These are phyloP conservation scores for Anthrax anthrax DNA, from an alignment of 2,888 invertebrate species.

Conservation along the genomic window DNA sequence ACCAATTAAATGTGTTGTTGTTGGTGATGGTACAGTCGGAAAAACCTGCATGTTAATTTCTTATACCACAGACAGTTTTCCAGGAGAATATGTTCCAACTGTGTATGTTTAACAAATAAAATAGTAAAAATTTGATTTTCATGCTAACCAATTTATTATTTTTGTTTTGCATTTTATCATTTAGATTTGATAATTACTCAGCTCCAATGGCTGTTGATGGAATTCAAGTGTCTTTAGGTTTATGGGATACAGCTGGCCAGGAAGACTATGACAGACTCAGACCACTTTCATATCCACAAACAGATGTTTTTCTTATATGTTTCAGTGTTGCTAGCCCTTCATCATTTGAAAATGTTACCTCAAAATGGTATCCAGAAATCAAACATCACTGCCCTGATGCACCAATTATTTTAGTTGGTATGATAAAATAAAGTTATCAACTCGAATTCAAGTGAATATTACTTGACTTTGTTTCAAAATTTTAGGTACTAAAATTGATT, in stretches of 20 bases:
- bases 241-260: constrained; percentile 98
- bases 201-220: constrained; percentile 98
- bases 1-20: constrained; percentile 84
- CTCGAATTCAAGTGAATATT: no score
- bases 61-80: constrained; percentile 85
- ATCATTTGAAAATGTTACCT: constrained; percentile 98
- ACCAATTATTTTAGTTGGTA: constrained; percentile 95
- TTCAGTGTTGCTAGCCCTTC: constrained; percentile 99
- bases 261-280: constrained; percentile 94
- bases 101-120: constrained; percentile 50
- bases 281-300: constrained; percentile 95
- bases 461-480: no score
- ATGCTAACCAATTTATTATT: background rate
- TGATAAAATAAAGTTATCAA: constrained; percentile 16
- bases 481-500: constrained; percentile 93
- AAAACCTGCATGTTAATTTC: constrained; percentile 91
- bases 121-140: background rate
- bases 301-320: constrained; percentile 98
- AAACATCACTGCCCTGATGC: constrained; percentile 99
- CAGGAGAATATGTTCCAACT: constrained; percentile 88
- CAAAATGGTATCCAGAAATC: constrained; percentile 99
- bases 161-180: constrained; percentile 2
- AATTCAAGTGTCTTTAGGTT: constrained; percentile 86
- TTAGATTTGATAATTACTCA: constrained; percentile 92
- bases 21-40: constrained; percentile 86